A percentile compares a stretch with the other conserved stretches of the same genome.
phyloP scores from a whole-genome alignment of 2,113 vertebrate species.

The Hippolais icterina region DNA sequence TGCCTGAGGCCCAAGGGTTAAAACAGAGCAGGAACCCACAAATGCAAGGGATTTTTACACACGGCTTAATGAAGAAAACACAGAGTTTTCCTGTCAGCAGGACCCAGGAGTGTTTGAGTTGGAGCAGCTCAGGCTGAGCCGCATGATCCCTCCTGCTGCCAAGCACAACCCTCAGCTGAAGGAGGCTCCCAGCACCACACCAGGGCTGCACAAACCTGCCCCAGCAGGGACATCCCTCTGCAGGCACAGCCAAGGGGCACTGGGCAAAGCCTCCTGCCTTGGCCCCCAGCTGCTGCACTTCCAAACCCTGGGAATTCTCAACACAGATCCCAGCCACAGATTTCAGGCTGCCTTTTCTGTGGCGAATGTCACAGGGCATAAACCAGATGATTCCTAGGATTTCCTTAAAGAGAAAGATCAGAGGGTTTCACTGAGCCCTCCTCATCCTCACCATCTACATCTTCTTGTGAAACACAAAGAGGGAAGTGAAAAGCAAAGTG shows the following conservation, averaged over 20 bases:
- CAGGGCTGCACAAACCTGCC: neutral
- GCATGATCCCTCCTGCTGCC: neutral
- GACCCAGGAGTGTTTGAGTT: neutral
- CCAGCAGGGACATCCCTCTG: neutral
- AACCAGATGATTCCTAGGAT: neutral
- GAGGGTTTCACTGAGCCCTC: neutral
- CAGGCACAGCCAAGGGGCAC: neutral
- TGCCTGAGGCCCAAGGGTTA: neutral
- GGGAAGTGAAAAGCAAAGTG: neutral
- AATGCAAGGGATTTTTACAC: neutral
- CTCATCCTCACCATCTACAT: neutral
- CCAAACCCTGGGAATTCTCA: neutral
- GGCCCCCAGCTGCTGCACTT: neutral
- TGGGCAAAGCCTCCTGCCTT: neutral
- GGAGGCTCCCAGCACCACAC: neutral
- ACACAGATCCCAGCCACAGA: accelerated
- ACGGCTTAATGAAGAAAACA: neutral
- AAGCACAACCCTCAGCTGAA: neutral
- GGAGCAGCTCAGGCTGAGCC: neutral
- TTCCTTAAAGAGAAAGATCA: neutral
- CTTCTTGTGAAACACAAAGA: neutral
- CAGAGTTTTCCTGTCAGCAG: neutral
- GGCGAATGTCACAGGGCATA: neutral
- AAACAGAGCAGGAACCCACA: neutral
- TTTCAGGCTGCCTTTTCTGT: neutral